Base-by-base conservation (phyloP, 2,797 vertebrate species). In the Eupleurogrammus muticus region DNA sequence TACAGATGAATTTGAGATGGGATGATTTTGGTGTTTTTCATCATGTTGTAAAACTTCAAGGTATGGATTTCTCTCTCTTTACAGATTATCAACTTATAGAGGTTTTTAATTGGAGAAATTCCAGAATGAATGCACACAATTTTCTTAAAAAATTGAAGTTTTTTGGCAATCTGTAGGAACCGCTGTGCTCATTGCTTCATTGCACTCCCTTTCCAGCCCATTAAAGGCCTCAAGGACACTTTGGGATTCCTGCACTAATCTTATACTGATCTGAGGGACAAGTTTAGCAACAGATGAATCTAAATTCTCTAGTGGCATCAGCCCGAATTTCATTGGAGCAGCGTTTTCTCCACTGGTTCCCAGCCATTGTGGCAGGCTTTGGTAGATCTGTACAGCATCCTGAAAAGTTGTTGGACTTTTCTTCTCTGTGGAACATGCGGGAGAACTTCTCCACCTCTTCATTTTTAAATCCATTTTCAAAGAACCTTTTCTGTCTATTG, bases 261-360 rank as follows among this genome's bases (percentile, higher is more conserved):
- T 4, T 5, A 75, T 32, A 40, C 87, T 91, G n/a, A 93, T 91
- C 54, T 91, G 73, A 4, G 70, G 61, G 16, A 89, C 81, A 0
- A 86, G 73, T 76, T 84, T 55, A 2, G 77, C 65, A 3, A 72
- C 83, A 24, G 12, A 5, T 20, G 86, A 86, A 72, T 91, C 74
- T 28, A 94, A 52, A 21, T 4, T 63, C 2, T 80, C 57, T 19
- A 92, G 52, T 0, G 92, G 90, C 50, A 90, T 69, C n/a, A 93
- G 58, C 90, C 90, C 92, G n/a, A 88, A 85, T 8, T 42, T 87
- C 54, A 83, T 13, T 11, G 91, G 90, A 17, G 91, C 81, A 0
- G 78, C 73, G 0, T 86, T 77, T 52, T 90, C 70, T 23, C 80
- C 79, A 0, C 85, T 69, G 17, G 47, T 1, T 44, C 85, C 87